Percentiles rank a stretch among this genome's conserved stretches.
phyloP scores from a whole-genome alignment of 2,113 vertebrate genomes.

The cat (Felis catus) region DNA sequence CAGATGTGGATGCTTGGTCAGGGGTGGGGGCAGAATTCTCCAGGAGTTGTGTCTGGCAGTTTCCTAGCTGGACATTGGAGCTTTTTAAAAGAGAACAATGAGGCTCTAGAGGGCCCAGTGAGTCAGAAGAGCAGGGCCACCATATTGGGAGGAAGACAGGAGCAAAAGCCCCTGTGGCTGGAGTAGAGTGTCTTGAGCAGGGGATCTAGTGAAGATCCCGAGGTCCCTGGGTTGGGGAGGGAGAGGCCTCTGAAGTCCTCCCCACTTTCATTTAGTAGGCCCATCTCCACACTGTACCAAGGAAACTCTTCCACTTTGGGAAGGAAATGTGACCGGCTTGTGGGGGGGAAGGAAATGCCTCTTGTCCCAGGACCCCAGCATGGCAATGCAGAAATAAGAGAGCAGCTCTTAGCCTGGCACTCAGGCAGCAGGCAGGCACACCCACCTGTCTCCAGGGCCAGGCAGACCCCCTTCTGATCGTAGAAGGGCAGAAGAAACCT shows the following conservation, averaged over 20 bases:
- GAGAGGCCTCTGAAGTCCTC: background rate
- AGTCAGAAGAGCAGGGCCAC: slow-evolving; percentile 42
- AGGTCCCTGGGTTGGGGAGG: background rate
- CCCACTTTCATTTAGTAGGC: background rate
- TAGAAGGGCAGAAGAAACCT: background rate
- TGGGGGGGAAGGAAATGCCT: background rate
- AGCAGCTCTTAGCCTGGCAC: background rate
- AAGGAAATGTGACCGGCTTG: background rate
- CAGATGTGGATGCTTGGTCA: background rate
- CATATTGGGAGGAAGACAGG: background rate
- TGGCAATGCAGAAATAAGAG: background rate
- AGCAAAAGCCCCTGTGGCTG: background rate
- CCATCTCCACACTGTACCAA: background rate
- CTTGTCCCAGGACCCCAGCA: background rate
- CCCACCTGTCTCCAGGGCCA: background rate
- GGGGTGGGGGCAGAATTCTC: background rate
- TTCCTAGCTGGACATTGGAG: background rate
- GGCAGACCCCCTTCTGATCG: background rate
- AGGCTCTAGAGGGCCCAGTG: background rate
- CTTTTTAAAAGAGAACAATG: background rate
- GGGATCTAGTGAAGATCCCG: background rate
- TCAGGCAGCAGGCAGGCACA: background rate
- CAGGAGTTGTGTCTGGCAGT: background rate
- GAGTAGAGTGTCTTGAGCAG: background rate
- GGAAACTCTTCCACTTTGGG: background rate